A percentile compares a stretch with the other conserved stretches of the same genome.
Evolutionary conservation across 1,140 invertebrate species (phyloP).

Genomic region (Steinernema feltiae): DNA sequence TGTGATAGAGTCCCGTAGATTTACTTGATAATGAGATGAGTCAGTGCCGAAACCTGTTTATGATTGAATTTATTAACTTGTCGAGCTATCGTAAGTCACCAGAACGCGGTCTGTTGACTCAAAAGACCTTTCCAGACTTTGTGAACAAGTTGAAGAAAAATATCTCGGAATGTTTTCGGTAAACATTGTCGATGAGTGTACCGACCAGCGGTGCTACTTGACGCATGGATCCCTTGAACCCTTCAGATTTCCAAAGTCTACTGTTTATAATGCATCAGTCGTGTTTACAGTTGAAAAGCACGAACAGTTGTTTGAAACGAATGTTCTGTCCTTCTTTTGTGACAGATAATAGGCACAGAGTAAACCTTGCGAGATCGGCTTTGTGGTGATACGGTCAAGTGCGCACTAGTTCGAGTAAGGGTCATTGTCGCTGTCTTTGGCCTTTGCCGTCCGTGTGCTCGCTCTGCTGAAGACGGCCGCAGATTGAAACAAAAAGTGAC

Average conservation of each 20-base stretch:
- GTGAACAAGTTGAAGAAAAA: neutral
- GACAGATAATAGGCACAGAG: neutral
- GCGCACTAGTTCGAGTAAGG: neutral
- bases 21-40: too few relatives aligned
- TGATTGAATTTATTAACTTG: too few relatives aligned
- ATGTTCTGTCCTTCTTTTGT: neutral
- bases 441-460: neutral
- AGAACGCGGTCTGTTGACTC: too few relatives aligned
- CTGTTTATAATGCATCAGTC: neutral
- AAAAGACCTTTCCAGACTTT: too few relatives aligned
- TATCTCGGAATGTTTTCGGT: neutral
- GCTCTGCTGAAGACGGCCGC: neutral
- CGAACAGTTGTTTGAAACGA: neutral
- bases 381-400: neutral
- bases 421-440: neutral
- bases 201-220: neutral
- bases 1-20: too few relatives aligned
- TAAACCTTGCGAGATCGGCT: neutral
- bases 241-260: neutral
- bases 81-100: too few relatives aligned
- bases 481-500: neutral
- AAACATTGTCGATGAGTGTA: neutral
- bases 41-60: too few relatives aligned
- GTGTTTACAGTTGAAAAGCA: neutral
- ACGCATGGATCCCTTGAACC: neutral